These are phyloP conservation scores for Pediacus dermestoides DNA, from an alignment of 2,888 invertebrate genomes.

Conservation along the genomic window DNA sequence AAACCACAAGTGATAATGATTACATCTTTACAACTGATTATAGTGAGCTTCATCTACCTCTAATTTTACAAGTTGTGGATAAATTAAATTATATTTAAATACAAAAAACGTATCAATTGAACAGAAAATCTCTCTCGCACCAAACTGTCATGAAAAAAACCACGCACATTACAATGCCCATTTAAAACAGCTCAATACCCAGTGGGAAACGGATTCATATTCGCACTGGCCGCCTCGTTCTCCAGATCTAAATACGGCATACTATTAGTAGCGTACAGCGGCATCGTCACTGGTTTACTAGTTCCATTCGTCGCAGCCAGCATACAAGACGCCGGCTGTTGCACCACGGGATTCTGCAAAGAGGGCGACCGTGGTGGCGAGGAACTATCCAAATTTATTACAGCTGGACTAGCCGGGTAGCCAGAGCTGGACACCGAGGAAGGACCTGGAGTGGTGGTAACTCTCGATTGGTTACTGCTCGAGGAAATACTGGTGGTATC, in stretches of 20 bases:
- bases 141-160: conserved; percentile 1
- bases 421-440: conserved; percentile 59
- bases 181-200: conserved; percentile 16
- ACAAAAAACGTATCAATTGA: too few relatives aligned
- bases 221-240: conserved; percentile 36
- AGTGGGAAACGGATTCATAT: conserved; percentile 16
- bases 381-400: conserved; percentile 64
- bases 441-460: conserved; percentile 46
- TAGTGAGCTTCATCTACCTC: too few relatives aligned
- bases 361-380: conserved; percentile 55
- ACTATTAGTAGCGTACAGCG: conserved; percentile 26
- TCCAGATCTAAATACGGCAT: conserved; percentile 46
- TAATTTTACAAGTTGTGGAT: too few relatives aligned
- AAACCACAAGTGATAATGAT: too few relatives aligned
- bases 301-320: conserved; percentile 32
- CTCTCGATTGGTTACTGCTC: conserved; percentile 48
- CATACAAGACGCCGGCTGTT: conserved; percentile 36
- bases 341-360: conserved; percentile 13
- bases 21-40: too few relatives aligned
- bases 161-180: not conserved
- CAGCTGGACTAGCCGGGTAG: conserved; percentile 57
- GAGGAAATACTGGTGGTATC: conserved; percentile 48
- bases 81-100: too few relatives aligned
- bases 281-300: conserved; percentile 18
- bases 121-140: too few relatives aligned